These are phyloP conservation scores for Amiota communis DNA, from an alignment of 2,888 invertebrate species.

Conservation along the genomic window DNA sequence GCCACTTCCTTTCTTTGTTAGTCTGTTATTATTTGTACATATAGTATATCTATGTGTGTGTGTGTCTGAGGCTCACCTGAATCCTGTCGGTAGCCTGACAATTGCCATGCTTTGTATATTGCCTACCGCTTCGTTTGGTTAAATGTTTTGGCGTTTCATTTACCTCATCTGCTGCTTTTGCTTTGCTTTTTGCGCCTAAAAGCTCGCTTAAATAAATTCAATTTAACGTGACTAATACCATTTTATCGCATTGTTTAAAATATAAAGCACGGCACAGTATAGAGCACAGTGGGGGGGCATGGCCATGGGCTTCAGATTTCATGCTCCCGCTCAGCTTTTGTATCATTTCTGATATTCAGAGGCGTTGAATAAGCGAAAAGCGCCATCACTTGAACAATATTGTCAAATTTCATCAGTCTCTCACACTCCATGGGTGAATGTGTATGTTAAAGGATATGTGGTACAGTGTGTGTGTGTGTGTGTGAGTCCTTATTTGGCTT, in stretches of 20 bases:
- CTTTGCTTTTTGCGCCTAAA: slow-evolving; percentile 56
- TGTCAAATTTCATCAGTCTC: slow-evolving; percentile 57
- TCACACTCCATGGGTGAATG: slow-evolving; percentile 6
- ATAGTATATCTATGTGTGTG: too few relatives aligned
- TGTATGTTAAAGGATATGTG: too few relatives aligned
- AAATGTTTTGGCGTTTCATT: not conserved
- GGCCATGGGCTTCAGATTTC: slow-evolving; percentile 42
- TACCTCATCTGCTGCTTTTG: not conserved
- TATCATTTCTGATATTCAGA: slow-evolving; percentile 26
- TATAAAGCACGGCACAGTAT: slow-evolving; percentile 48
- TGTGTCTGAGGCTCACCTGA: not conserved
- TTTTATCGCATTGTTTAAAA: slow-evolving; percentile 66
- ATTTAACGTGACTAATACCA: slow-evolving; percentile 67
- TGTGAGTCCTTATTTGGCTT: too few relatives aligned
- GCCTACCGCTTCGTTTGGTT: not conserved
- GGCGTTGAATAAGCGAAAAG: not conserved
- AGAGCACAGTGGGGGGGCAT: slow-evolving; percentile 29
- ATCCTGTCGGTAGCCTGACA: not conserved
- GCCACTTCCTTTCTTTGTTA: too few relatives aligned
- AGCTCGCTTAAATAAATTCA: slow-evolving; percentile 67
- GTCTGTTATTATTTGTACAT: too few relatives aligned
- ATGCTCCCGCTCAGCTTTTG: slow-evolving; percentile 22
- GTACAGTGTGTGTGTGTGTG: too few relatives aligned
- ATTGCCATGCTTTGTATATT: slow-evolving; percentile 1
- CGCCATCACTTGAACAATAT: slow-evolving; percentile 52